Evolutionary conservation across 1,140 invertebrate species (phyloP), one percentile per base, ranked within the genome.

Genomic region (Thalassaphorura encarpata): DNA sequence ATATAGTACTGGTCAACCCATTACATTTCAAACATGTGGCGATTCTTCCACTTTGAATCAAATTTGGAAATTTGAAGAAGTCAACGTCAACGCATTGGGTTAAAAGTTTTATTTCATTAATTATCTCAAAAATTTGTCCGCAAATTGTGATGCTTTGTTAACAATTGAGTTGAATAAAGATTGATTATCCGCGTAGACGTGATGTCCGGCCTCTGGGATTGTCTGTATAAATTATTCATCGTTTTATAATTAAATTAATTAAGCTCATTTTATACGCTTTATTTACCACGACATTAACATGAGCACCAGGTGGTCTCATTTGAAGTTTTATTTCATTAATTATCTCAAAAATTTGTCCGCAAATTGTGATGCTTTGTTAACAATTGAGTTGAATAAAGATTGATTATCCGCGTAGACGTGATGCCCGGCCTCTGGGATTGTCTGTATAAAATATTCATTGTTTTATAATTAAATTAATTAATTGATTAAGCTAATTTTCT

Each of bases 391-490:
- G 24, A 48, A 48, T 15, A 8, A 6, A 15, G 15, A 8, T 29
- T 8, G 23, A 15, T 24, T 27, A 28, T 48, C 46, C 6, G 19
- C 48, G 48, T 51, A 51, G 27, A 51, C 27, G 23, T 51, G 48
- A 24, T 51, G 48, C 3, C 27, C 26, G 21, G 48, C 28, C 5
- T 51, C 16, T 16, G 6, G 11, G 3, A 51, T 18, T 19, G 33
- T 51, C 29, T 51, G 23, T 13, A 24, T 26, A 4, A 13, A 11
- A 27, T 13, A 47, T 26, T 11, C 6, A 5, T 21, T 47, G 6
- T 8, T 8, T 5, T 42, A 13, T 42, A n/a, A n/a, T n/a, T n/a
- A n/a, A n/a, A n/a, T 42, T 13, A 19, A 13, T 19, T 42, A n/a
- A 8, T 42, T 6, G 13, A 6, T 6, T 6, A 18, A n/a, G 6